phyloP scores from a whole-genome alignment of 1,140 invertebrate genomes.

The Lepidurus couesii region DNA sequence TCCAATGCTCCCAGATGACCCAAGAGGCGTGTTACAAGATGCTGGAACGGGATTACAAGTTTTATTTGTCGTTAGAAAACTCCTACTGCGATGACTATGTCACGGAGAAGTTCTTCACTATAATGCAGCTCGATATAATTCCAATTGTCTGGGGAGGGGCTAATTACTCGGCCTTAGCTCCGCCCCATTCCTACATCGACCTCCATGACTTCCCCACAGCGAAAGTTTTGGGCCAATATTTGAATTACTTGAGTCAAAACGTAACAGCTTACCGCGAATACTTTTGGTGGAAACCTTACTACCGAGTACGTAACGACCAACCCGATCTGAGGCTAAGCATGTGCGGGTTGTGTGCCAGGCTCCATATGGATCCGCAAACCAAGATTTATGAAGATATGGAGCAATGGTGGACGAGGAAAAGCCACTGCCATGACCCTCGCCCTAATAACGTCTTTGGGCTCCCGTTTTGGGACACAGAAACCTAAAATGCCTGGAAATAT shows the following conservation, averaged over 20 bases:
- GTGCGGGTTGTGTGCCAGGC: constrained; percentile 31
- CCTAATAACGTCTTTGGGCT: constrained; percentile 31
- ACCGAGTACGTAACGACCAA: constrained; percentile 29
- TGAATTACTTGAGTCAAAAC: constrained; percentile 42
- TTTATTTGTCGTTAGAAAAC: constrained; percentile 36
- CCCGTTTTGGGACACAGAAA: constrained; percentile 27
- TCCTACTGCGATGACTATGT: constrained; percentile 42
- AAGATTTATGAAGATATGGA: constrained; percentile 32
- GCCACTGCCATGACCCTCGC: constrained; percentile 30
- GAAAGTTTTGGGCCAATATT: constrained; percentile 35
- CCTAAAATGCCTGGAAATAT: background rate
- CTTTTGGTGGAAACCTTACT: constrained; percentile 44
- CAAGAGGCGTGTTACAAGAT: constrained; percentile 38
- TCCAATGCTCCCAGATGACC: constrained; percentile 26
- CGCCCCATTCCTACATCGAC: constrained; percentile 45
- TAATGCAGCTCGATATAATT: constrained; percentile 37
- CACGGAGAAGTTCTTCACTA: constrained; percentile 42
- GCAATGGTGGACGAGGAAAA: constrained; percentile 31
- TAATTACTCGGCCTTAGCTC: constrained; percentile 40
- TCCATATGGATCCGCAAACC: constrained; percentile 22
- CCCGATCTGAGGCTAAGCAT: constrained; percentile 22
- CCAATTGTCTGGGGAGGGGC: constrained; percentile 39
- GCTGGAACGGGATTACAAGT: constrained; percentile 36
- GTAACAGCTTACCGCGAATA: constrained; percentile 44
- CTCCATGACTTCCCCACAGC: constrained; percentile 39